phyloP scores from a whole-genome alignment of 2,113 vertebrate species.

The Pseudorasbora parva region DNA sequence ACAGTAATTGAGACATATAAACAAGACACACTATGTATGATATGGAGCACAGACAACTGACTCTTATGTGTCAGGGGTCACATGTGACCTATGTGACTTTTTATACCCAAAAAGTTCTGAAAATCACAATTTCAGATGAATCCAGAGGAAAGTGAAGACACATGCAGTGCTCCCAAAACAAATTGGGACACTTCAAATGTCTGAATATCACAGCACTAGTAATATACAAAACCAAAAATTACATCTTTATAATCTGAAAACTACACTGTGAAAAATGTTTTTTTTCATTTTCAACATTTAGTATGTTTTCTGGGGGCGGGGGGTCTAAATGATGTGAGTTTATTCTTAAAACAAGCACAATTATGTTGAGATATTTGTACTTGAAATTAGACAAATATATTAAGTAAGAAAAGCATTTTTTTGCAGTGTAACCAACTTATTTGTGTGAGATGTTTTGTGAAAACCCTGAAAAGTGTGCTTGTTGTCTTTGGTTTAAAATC shows the following conservation, averaged over 20 bases:
- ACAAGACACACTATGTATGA: not conserved
- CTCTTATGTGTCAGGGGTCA: not conserved
- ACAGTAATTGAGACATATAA: slow-evolving; percentile 11
- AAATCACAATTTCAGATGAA: not conserved
- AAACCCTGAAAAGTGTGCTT: not conserved
- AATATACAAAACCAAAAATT: not conserved
- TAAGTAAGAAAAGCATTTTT: too few relatives aligned
- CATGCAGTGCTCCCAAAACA: slow-evolving; percentile 5
- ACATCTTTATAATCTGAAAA: too few relatives aligned
- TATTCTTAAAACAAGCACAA: too few relatives aligned
- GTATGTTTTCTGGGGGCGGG: too few relatives aligned
- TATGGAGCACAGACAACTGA: not conserved
- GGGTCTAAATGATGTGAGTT: too few relatives aligned
- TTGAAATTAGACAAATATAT: too few relatives aligned
- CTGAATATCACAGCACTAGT: not conserved
- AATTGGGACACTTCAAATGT: not conserved
- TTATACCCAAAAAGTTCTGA: not conserved
- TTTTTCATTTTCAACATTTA: too few relatives aligned
- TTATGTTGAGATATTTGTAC: too few relatives aligned
- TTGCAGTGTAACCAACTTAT: not conserved
- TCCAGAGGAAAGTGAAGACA: not conserved
- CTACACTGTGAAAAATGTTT: too few relatives aligned
- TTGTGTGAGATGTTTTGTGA: not conserved
- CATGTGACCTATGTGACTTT: not conserved
- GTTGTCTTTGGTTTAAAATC: not conserved